These are phyloP conservation scores for Hystrix brachyura DNA, from an alignment of 2,113 vertebrate genomes.

Conservation along the genomic window DNA sequence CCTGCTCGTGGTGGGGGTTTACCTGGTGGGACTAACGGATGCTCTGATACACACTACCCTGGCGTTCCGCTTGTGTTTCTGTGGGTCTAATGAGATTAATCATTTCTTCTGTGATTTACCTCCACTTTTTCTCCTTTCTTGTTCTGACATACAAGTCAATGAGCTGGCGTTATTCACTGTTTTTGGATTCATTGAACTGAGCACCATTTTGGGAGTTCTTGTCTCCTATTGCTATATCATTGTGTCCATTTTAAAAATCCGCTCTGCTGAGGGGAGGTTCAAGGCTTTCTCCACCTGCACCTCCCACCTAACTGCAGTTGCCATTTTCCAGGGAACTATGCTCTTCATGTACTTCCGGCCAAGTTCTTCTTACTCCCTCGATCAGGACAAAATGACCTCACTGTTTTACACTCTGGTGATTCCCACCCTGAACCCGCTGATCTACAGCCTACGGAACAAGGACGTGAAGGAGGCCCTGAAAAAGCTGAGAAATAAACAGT, in stretches of 20 bases:
- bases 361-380: no score
- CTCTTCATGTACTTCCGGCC: background rate
- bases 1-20: background rate
- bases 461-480: no score
- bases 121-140: no score
- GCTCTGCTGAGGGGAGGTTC: background rate
- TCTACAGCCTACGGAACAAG: no score
- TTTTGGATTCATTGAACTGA: conserved; percentile 47
- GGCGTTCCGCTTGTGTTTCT: background rate
- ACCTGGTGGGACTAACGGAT: background rate
- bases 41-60: background rate
- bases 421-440: no score
- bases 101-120: no score
- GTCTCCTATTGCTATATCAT: conserved; percentile 17
- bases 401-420: no score
- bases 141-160: no score
- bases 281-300: conserved; percentile 36
- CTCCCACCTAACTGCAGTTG: conserved; percentile 17
- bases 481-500: no score
- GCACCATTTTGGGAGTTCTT: conserved; percentile 4
- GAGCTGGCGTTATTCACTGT: background rate
- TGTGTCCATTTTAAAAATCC: conserved; percentile 39
- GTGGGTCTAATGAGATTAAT: no score
- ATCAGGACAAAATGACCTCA: no score
- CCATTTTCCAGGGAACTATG: conserved; percentile 1